phyloP scores from a whole-genome alignment of 2,888 invertebrate species.

The Epinotia bilunana region DNA sequence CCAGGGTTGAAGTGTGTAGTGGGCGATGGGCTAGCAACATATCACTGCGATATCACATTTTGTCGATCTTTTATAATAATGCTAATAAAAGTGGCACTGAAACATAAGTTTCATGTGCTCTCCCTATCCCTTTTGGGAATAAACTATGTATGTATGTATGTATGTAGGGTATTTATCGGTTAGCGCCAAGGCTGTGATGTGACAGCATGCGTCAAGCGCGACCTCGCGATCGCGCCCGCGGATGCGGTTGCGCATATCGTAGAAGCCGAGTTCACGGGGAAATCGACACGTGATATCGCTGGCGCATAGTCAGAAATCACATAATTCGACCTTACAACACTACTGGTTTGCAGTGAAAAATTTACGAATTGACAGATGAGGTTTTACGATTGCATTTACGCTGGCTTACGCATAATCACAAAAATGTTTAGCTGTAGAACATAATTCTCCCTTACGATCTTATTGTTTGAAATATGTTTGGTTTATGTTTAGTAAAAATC shows the following conservation, averaged over 20 bases:
- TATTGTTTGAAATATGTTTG: too few relatives aligned
- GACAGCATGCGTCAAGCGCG: constrained; percentile 31
- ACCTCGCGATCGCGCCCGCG: constrained; percentile 26
- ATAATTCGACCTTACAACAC: background rate
- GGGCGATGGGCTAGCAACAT: too few relatives aligned
- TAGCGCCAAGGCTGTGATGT: constrained; percentile 9
- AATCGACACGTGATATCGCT: constrained; percentile 19
- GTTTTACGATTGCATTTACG: background rate
- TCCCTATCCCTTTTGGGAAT: too few relatives aligned
- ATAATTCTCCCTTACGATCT: too few relatives aligned
- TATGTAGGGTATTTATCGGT: background rate
- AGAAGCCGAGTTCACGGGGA: constrained; percentile 22
- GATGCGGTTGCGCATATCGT: constrained; percentile 16
- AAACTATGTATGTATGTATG: background rate
- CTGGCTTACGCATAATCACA: too few relatives aligned
- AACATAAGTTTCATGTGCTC: too few relatives aligned
- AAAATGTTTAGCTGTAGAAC: too few relatives aligned
- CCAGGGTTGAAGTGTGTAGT: too few relatives aligned
- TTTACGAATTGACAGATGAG: background rate
- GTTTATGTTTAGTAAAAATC: too few relatives aligned
- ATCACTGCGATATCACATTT: too few relatives aligned
- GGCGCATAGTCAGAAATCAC: background rate
- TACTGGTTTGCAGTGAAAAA: background rate
- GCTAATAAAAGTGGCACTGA: too few relatives aligned
- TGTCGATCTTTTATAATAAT: too few relatives aligned